These are phyloP conservation scores for Epinotia bilunana DNA, from an alignment of 2,888 invertebrate species.

Conservation along the genomic window DNA sequence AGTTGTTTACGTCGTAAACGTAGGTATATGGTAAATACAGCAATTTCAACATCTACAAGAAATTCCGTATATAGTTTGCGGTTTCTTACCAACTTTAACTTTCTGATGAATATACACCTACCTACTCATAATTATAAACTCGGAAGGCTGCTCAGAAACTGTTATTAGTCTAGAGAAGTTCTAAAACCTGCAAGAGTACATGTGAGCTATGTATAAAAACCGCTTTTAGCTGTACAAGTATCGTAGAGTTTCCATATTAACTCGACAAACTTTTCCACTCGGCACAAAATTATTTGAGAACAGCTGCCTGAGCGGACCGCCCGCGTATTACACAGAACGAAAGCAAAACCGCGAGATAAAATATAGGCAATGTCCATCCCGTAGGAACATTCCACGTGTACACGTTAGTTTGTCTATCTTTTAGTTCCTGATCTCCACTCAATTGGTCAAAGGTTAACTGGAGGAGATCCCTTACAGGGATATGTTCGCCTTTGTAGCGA, in stretches of 20 bases:
- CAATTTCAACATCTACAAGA: no score
- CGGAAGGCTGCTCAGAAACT: constrained; percentile 1
- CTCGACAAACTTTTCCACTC: background rate
- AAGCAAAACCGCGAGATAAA: no score
- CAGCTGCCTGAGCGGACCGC: background rate
- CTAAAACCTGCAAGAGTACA: background rate
- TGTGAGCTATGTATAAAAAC: background rate
- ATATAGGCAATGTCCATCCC: no score
- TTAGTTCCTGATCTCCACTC: no score
- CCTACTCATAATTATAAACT: background rate
- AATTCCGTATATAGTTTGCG: background rate
- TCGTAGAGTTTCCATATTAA: background rate
- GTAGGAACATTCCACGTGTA: no score
- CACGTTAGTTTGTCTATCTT: no score
- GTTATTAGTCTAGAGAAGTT: background rate
- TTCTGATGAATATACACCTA: background rate
- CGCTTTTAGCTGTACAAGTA: background rate
- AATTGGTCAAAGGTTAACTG: no score
- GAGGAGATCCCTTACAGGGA: no score
- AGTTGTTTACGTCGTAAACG: no score
- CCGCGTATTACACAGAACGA: no score
- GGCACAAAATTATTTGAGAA: background rate
- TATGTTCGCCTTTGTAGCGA: no score
- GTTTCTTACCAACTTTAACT: background rate
- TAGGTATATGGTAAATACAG: no score